Percentiles rank a stretch among this genome's conserved stretches.
phyloP scores from a whole-genome alignment of 1,140 invertebrate species.

The Probaryconus sp. region DNA sequence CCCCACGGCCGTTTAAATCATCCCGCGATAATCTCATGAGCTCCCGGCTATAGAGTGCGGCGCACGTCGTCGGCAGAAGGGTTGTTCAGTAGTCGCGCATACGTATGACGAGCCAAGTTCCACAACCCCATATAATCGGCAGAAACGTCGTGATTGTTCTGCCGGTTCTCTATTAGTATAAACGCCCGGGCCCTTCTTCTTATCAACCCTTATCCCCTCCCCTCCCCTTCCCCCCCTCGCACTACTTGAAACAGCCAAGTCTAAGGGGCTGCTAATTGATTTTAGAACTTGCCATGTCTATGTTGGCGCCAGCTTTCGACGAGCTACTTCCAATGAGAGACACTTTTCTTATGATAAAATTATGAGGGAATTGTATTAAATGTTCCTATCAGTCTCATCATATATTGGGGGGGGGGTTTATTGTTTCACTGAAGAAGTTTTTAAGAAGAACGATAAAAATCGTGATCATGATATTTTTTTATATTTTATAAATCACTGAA shows the following conservation, averaged over 20 bases:
- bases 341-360: too few relatives aligned
- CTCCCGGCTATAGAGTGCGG: constrained; percentile 42
- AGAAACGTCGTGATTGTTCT: constrained; percentile 62
- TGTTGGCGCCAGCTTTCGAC: constrained; percentile 15
- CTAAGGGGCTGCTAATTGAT: constrained; percentile 71
- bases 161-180: constrained; percentile 62
- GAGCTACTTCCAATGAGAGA: too few relatives aligned
- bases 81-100: constrained; percentile 23
- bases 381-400: too few relatives aligned
- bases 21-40: constrained; percentile 61
- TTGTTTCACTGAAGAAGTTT: too few relatives aligned
- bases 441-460: too few relatives aligned
- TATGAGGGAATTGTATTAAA: too few relatives aligned
- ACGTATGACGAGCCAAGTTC: constrained; percentile 25
- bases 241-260: constrained; percentile 30
- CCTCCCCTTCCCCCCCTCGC: constrained; percentile 5
- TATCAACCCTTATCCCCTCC: constrained; percentile 40
- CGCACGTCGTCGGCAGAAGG: constrained; percentile 35
- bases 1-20: constrained; percentile 56
- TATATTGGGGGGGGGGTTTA: too few relatives aligned
- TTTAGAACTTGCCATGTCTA: constrained; percentile 63
- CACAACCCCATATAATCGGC: constrained; percentile 48
- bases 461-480: too few relatives aligned
- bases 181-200: constrained; percentile 56
- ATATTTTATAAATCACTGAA: too few relatives aligned